Evolutionary conservation across 2,113 vertebrate genomes (phyloP).

Genomic region (Todiramphus chloris): DNA sequence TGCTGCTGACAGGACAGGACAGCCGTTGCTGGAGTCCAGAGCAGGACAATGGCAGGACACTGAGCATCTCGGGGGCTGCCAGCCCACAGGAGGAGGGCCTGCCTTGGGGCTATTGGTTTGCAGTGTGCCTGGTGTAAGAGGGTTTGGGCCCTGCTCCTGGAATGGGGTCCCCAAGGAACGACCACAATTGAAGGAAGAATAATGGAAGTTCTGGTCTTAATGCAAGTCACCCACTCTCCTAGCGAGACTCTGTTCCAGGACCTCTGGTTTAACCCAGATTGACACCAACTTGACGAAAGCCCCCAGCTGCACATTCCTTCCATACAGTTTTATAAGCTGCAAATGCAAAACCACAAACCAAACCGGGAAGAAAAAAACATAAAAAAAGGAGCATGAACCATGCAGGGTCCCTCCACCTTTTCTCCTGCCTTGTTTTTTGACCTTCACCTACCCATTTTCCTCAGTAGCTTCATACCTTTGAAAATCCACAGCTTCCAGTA

Average conservation of each 20-base stretch:
- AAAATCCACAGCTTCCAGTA: neutral
- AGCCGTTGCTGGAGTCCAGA: neutral
- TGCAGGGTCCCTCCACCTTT: neutral
- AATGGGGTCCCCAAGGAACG: neutral
- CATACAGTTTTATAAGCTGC: conserved; percentile 59
- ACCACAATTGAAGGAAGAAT: conserved; percentile 34
- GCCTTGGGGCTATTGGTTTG: neutral
- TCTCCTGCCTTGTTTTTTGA: neutral
- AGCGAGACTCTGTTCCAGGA: neutral
- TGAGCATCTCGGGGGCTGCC: neutral
- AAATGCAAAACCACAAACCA: conserved; percentile 59
- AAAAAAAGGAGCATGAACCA: neutral
- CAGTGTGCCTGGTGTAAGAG: neutral
- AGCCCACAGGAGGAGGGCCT: neutral
- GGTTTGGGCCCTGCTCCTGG: conserved; percentile 17
- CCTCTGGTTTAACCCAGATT: conserved; percentile 62
- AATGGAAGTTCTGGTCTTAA: conserved; percentile 48
- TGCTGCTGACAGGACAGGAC: conserved; percentile 5
- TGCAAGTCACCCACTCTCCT: conserved; percentile 29
- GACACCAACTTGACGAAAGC: conserved; percentile 48
- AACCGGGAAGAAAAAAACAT: neutral
- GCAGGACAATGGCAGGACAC: conserved; percentile 40
- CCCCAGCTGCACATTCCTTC: conserved; percentile 66
- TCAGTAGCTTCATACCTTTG: neutral
- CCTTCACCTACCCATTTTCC: neutral